A percentile compares a stretch with the other conserved stretches of the same genome.
Conservation (phyloP, 2,113 vertebrate species). For the Zootoca vivipara region DNA sequence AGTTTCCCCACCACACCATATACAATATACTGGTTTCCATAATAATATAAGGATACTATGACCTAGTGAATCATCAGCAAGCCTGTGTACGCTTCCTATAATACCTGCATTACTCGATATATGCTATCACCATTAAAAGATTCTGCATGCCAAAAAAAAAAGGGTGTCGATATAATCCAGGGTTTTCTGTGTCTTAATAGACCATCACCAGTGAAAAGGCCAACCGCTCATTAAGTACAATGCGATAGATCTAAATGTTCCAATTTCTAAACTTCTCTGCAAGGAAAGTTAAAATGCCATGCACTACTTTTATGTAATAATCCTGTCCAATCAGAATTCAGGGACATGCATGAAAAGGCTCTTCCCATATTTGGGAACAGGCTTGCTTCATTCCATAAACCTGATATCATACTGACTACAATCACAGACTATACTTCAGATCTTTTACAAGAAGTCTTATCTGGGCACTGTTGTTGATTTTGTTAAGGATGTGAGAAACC, state of each 20-base stretch:
- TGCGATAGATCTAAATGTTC: slow-evolving; percentile 26
- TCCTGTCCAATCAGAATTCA: slow-evolving; percentile 45
- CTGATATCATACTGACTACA: slow-evolving; percentile 52
- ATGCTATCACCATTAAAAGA: slow-evolving; percentile 20
- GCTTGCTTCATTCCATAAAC: slow-evolving; percentile 69
- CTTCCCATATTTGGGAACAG: slow-evolving; percentile 72
- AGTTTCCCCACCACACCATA: slow-evolving; percentile 24
- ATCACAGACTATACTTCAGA: slow-evolving; percentile 30
- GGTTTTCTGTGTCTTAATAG: not conserved
- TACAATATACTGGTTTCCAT: slow-evolving; percentile 32
- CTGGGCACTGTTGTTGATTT: slow-evolving; percentile 35
- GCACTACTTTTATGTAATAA: slow-evolving; percentile 49
- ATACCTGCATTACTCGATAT: slow-evolving; percentile 10
- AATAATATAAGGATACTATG: slow-evolving; percentile 42
- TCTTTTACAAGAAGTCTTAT: slow-evolving; percentile 33
- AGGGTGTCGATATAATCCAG: slow-evolving; percentile 4
- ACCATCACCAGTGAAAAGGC: not conserved
- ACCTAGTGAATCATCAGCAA: slow-evolving; percentile 12
- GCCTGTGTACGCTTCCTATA: slow-evolving; percentile 39
- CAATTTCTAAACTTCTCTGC: slow-evolving; percentile 45
- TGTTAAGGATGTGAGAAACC: slow-evolving; percentile 30
- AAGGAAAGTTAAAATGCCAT: slow-evolving; percentile 28
- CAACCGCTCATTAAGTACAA: not conserved
- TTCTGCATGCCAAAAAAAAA: slow-evolving; percentile 7
- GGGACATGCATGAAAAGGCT: slow-evolving; percentile 46